Evolutionary conservation across 1,140 invertebrate species (phyloP).

Genomic region (Pseudoatta argentina): DNA sequence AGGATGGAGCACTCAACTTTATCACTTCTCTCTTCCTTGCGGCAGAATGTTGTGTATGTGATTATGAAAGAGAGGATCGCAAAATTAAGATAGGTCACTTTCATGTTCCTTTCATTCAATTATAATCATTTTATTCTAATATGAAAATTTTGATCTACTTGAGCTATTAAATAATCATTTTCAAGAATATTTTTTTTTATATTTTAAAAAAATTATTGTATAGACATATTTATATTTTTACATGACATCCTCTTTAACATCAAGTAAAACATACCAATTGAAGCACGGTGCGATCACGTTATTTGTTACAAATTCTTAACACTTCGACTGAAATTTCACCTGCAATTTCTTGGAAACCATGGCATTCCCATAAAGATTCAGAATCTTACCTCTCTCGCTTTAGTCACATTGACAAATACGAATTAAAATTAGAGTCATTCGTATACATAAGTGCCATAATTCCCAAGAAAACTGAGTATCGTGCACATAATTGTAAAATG

Average conservation of each 20-base stretch:
- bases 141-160: background rate
- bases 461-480: slow-evolving; percentile 2
- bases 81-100: background rate
- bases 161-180: background rate
- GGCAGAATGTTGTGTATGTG: slow-evolving; percentile 1
- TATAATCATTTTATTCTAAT: background rate
- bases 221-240: slow-evolving; percentile 29
- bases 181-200: background rate
- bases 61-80: slow-evolving; percentile 8
- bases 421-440: background rate
- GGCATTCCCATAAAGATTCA: slow-evolving; percentile 9
- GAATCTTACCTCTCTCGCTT: slow-evolving; percentile 4
- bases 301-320: background rate
- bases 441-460: slow-evolving; percentile 24
- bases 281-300: background rate
- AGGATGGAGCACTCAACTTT: slow-evolving; percentile 49
- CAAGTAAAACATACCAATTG: background rate
- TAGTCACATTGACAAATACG: background rate
- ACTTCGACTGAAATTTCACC: slow-evolving; percentile 32
- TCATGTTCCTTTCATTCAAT: background rate
- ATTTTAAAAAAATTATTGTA: background rate
- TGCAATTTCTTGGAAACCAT: slow-evolving; percentile 30
- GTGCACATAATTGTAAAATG: background rate
- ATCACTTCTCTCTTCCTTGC: slow-evolving; percentile 60
- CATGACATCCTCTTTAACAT: background rate